A percentile compares a stretch with the other conserved stretches of the same genome.
Conservation (phyloP, 2,797 vertebrate species). For the Coregonus ussuriensis region DNA sequence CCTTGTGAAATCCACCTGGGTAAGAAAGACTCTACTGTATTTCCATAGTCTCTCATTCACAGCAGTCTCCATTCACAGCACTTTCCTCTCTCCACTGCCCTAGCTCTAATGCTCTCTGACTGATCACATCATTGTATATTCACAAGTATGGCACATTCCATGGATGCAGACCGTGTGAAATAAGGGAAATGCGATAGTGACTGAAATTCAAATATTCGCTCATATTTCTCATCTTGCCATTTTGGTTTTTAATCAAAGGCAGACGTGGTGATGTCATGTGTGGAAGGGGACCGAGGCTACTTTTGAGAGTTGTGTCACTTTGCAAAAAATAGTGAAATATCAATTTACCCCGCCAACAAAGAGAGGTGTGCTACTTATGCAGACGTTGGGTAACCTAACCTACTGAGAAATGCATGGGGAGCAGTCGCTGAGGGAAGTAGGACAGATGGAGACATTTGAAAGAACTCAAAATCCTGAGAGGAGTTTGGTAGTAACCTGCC, state of each 20-base stretch:
- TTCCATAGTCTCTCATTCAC: conserved; percentile 38
- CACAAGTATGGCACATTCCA: conserved; percentile 53
- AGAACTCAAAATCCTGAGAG: not conserved
- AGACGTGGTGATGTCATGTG: conserved; percentile 59
- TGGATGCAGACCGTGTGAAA: conserved; percentile 64
- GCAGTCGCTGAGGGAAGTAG: conserved; percentile 20
- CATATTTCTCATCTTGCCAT: conserved; percentile 56
- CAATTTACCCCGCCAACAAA: conserved; percentile 62
- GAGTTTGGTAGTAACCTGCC: not conserved
- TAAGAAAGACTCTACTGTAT: conserved; percentile 32
- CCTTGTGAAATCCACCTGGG: conserved; percentile 35
- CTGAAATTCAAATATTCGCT: conserved; percentile 66
- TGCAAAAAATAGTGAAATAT: conserved; percentile 58
- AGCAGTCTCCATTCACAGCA: conserved; percentile 25
- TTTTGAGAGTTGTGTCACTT: conserved; percentile 40
- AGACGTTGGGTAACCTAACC: conserved; percentile 67
- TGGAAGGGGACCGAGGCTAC: conserved; percentile 43
- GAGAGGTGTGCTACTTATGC: conserved; percentile 62
- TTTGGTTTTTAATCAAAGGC: conserved; percentile 76
- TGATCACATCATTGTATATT: conserved; percentile 58
- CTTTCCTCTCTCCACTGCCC: conserved; percentile 42
- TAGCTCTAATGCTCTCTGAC: conserved; percentile 59
- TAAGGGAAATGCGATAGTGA: conserved; percentile 63
- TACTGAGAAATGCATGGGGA: conserved; percentile 50
- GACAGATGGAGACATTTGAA: not conserved